These are phyloP conservation scores for Xiphorhynchus elegans DNA, from an alignment of 2,113 vertebrate species.

Conservation along the genomic window DNA sequence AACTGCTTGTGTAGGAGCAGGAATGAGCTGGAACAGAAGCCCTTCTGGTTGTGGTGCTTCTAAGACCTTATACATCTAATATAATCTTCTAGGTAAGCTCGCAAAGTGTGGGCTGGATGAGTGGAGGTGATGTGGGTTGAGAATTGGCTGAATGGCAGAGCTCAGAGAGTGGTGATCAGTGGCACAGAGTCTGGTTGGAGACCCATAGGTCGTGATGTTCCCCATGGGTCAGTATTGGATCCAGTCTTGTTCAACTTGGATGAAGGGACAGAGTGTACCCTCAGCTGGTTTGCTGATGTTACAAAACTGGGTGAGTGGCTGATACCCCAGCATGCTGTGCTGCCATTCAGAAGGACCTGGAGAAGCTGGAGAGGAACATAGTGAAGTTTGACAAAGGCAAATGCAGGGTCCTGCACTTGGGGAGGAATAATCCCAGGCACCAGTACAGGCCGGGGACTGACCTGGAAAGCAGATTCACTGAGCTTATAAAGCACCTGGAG, in stretches of 20 bases:
- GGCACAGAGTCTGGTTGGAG: background rate
- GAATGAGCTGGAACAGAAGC: background rate
- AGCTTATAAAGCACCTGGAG: background rate
- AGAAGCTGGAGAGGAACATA: background rate
- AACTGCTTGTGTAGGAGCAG: background rate
- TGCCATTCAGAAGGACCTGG: background rate
- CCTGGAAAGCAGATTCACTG: background rate
- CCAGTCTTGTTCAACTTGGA: background rate
- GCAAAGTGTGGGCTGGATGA: background rate
- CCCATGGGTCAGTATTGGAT: background rate
- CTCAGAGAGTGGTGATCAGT: background rate
- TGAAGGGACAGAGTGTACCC: background rate
- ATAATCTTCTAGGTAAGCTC: background rate
- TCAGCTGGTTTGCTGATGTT: background rate
- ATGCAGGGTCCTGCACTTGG: background rate
- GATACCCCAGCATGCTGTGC: background rate
- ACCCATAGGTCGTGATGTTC: background rate
- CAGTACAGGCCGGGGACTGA: background rate
- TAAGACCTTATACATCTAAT: background rate
- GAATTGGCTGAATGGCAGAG: background rate
- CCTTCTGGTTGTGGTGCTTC: accelerated
- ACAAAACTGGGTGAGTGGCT: background rate
- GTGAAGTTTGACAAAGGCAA: background rate
- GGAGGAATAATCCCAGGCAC: accelerated
- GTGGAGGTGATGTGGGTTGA: background rate